Percentiles rank a stretch among this genome's conserved stretches.
These are phyloP conservation scores for Cecidostiba fungosa DNA, from an alignment of 2,888 invertebrate genomes.

Conservation along the genomic window DNA sequence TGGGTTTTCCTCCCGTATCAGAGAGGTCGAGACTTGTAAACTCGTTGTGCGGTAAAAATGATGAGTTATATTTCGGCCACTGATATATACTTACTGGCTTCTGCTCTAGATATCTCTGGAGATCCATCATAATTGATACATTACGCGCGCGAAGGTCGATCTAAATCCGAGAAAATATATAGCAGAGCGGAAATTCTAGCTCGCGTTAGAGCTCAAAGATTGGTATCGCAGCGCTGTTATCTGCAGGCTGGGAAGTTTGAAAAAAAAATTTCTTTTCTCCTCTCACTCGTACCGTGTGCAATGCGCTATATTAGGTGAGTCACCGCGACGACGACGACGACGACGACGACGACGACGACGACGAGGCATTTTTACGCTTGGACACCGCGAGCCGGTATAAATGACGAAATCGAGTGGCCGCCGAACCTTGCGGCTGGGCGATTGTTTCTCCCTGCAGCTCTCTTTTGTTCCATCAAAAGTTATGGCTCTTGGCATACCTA, in stretches of 20 bases:
- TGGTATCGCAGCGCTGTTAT: constrained; percentile 21
- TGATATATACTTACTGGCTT: no score
- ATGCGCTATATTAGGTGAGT: constrained; percentile 29
- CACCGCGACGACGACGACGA: constrained; percentile 30
- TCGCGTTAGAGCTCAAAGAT: constrained; percentile 40
- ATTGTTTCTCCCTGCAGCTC: constrained; percentile 44
- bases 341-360: not conserved
- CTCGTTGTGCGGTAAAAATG: no score
- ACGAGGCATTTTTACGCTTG: constrained; percentile 1
- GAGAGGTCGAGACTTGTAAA: no score
- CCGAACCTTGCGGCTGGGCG: constrained; percentile 39
- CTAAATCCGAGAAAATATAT: constrained; percentile 39
- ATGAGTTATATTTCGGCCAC: no score
- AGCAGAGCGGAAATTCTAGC: constrained; percentile 49
- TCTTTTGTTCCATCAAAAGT: constrained; percentile 46
- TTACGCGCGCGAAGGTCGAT: no score
- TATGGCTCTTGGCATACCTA: no score
- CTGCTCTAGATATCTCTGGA: not conserved
- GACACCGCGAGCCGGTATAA: constrained; percentile 18
- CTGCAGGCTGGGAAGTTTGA: constrained; percentile 8
- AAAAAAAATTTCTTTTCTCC: constrained; percentile 20
- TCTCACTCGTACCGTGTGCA: not conserved
- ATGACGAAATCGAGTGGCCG: constrained; percentile 46
- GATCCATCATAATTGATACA: not conserved
- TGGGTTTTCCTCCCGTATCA: no score